These are phyloP conservation scores for Pterophyllum scalare DNA, from an alignment of 2,113 vertebrate species.

Conservation along the genomic window DNA sequence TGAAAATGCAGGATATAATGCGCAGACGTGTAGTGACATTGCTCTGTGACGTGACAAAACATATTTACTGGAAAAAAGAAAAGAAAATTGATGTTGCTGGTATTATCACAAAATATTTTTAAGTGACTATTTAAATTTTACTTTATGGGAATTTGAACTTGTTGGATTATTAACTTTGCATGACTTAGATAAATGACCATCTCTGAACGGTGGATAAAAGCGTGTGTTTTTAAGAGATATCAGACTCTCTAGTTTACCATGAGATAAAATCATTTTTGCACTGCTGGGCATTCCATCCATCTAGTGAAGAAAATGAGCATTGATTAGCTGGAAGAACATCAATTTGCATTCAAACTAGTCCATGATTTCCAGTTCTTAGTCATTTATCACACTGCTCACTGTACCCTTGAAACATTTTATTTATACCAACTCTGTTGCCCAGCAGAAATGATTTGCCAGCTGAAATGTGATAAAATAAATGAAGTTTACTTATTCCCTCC, in stretches of 20 bases:
- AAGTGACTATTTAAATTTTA: not conserved
- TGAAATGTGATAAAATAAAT: constrained; percentile 48
- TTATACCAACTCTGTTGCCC: constrained; percentile 11
- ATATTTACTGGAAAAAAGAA: not conserved
- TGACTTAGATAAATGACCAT: not conserved
- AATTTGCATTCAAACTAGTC: constrained; percentile 48
- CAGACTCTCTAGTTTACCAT: constrained; percentile 8
- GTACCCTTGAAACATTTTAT: constrained; percentile 19
- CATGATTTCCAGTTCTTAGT: constrained; percentile 30
- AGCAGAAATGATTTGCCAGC: constrained; percentile 19
- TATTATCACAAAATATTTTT: not conserved
- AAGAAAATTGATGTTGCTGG: not conserved
- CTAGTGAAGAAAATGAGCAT: constrained; percentile 55
- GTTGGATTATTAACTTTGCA: not conserved
- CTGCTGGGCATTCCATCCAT: constrained; percentile 19
- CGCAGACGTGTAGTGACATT: not conserved
- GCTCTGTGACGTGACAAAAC: not conserved
- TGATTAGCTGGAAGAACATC: constrained; percentile 44
- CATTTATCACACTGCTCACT: constrained; percentile 58
- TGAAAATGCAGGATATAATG: not conserved
- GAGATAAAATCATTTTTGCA: constrained; percentile 28
- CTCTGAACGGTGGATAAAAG: not conserved
- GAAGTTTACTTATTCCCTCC: constrained; percentile 17
- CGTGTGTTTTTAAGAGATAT: constrained; percentile 15
- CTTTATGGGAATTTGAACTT: not conserved